phyloP scores from a whole-genome alignment of 2,797 vertebrate species.

The Benthosema pterotum region DNA sequence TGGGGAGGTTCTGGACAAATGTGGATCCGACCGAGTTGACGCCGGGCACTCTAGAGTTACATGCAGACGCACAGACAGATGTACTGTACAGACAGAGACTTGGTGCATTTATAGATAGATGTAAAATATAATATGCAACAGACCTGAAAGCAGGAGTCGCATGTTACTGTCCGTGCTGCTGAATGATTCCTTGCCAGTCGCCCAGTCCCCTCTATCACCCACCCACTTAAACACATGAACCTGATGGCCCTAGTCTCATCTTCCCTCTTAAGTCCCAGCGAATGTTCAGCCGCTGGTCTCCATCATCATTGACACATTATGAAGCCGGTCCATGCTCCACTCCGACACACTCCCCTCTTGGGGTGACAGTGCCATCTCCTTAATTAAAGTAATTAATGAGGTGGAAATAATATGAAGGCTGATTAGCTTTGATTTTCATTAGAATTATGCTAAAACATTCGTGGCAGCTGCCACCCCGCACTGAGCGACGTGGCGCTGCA shows the following conservation, averaged over 20 bases:
- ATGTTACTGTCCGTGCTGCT: conserved; percentile 5
- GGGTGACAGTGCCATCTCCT: conserved; percentile 57
- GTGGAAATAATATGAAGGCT: conserved; percentile 66
- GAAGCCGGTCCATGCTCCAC: conserved; percentile 62
- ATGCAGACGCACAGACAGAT: too few relatives aligned
- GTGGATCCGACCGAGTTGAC: too few relatives aligned
- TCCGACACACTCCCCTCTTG: conserved; percentile 55
- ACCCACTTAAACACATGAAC: conserved; percentile 45
- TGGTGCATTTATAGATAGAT: too few relatives aligned
- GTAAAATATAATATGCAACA: conserved; percentile 8
- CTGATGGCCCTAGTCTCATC: conserved; percentile 47
- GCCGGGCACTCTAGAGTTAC: too few relatives aligned
- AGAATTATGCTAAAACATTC: conserved; percentile 59
- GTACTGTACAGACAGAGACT: too few relatives aligned
- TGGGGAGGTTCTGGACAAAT: too few relatives aligned
- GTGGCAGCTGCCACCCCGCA: conserved; percentile 38
- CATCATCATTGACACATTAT: conserved; percentile 62
- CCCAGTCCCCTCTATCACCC: conserved; percentile 36
- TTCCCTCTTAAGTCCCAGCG: conserved; percentile 27
- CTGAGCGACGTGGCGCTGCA: conserved; percentile 56
- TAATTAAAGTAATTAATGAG: conserved; percentile 73
- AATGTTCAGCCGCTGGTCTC: conserved; percentile 29
- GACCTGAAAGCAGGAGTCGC: conserved; percentile 13
- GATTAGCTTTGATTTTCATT: conserved; percentile 73
- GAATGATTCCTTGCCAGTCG: not conserved